Conservation (phyloP, 2,888 invertebrate species). For the Tanytarsus gracilentus region DNA sequence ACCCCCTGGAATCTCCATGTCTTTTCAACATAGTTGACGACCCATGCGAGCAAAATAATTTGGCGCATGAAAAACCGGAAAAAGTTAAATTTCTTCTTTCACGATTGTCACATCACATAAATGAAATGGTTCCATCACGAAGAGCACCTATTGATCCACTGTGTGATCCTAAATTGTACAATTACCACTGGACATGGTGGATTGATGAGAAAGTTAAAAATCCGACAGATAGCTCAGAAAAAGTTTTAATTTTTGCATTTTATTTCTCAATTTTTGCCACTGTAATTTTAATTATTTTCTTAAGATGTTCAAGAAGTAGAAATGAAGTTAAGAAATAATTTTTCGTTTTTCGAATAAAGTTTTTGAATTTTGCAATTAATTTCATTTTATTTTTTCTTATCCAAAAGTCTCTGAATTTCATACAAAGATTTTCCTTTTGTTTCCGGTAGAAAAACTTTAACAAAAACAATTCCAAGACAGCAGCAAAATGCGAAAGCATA, state of each 20-base stretch:
- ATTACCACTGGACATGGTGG: slow-evolving; percentile 53
- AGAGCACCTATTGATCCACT: slow-evolving; percentile 44
- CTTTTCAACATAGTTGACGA: slow-evolving; percentile 46
- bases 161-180: slow-evolving; percentile 48
- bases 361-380: background rate
- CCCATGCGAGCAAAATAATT: slow-evolving; percentile 46
- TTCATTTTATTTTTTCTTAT: background rate
- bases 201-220: background rate
- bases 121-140: slow-evolving; percentile 42
- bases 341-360: background rate
- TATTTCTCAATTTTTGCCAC: background rate
- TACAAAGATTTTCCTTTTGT: slow-evolving; percentile 19
- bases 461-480: background rate
- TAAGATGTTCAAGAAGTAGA: background rate
- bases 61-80: slow-evolving; percentile 33
- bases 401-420: slow-evolving; percentile 11
- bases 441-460: background rate
- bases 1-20: slow-evolving; percentile 41
- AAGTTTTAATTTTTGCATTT: background rate
- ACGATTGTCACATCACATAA: slow-evolving; percentile 41
- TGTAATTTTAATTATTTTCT: background rate
- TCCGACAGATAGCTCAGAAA: background rate
- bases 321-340: background rate
- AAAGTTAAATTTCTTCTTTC: slow-evolving; percentile 40
- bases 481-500: slow-evolving; percentile 6